Conservation (phyloP, 2,797 vertebrate species). For the Clarias pachynema region DNA sequence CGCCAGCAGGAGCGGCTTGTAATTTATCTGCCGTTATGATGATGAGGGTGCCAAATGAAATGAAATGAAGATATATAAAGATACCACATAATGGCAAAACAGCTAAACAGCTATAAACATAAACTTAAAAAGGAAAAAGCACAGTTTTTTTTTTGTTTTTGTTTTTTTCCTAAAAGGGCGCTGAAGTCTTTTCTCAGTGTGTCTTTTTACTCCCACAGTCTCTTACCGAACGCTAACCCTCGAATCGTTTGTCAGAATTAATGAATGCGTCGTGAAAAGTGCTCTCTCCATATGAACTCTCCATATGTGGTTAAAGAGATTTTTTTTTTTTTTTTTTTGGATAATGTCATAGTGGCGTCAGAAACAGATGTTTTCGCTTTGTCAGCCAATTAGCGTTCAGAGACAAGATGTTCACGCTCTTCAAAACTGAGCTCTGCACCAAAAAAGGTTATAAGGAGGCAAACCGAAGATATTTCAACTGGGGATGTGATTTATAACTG, state of each 20-base stretch:
- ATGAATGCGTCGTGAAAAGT: slow-evolving; percentile 9
- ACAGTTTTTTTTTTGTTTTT: background rate
- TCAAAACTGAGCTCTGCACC: background rate
- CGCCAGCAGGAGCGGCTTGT: slow-evolving; percentile 79
- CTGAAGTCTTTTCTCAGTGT: slow-evolving; percentile 37
- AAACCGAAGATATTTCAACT: no score
- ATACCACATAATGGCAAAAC: slow-evolving; percentile 62
- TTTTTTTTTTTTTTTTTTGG: slow-evolving; percentile 14
- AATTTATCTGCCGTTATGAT: slow-evolving; percentile 90
- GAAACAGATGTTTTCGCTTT: slow-evolving; percentile 40
- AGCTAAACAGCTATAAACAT: slow-evolving; percentile 63
- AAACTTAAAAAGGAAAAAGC: slow-evolving; percentile 36
- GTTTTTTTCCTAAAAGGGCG: slow-evolving; percentile 89
- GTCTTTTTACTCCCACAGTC: background rate
- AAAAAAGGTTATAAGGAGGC: background rate
- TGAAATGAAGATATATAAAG: slow-evolving; percentile 72
- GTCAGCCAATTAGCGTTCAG: slow-evolving; percentile 32
- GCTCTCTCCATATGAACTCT: slow-evolving; percentile 32
- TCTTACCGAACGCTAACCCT: background rate
- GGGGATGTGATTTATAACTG: background rate
- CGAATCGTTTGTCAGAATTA: slow-evolving; percentile 33
- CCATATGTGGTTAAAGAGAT: slow-evolving; percentile 39
- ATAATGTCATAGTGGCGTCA: slow-evolving; percentile 3
- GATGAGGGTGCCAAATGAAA: slow-evolving; percentile 86
- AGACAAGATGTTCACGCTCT: slow-evolving; percentile 12